Base-by-base conservation (phyloP, 2,888 invertebrate species). In the Osmoderma eremita region DNA sequence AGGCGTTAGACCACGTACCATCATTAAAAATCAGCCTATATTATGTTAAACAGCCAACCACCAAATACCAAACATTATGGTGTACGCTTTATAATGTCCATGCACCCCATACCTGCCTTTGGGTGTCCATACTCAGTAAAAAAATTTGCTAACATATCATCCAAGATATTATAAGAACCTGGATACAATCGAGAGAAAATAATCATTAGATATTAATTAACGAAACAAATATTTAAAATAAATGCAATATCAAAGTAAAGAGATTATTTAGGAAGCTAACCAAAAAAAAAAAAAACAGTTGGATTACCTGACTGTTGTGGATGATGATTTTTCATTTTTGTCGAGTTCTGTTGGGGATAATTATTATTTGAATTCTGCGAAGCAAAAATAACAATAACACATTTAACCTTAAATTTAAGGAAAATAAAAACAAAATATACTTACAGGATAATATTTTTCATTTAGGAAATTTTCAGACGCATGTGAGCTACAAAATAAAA, bases 71-170 rank as follows among this genome's bases (percentile, higher is more conserved):
- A 67, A 67, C 49, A 68, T 68, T 67, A 67, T 30, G 30, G 63
- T 63, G 36, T 53, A 53, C 38, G 53, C 30, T 30, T 51, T 24
- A n/a, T 51, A 24, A 51, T 53, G 58, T 67, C 65, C 70, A 73
- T 67, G 68, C 73, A 76, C 77, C 76, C 75, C 75, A 72, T 77
- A 78, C 78, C 78, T 78, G 76, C 70, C 73, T 75, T 77, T 68
- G 76, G 71, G 71, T 75, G 75, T 75, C 76, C 77, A 67, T 75
- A 77, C 66, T 78, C 77, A 70, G 75, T 75, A 69, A 78, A 75
- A 71, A 77, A 76, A 75, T 77, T 78, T 70, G 77, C 73, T 71
- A 77, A 76, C 77, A 78, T 77, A 75, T 78, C 78, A 72, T 78
- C 77, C 75, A 78, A 75, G 72, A 78, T 72, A 73, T 74, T 75